A percentile compares a stretch with the other conserved stretches of the same genome.
Evolutionary conservation across 1,140 invertebrate genomes (phyloP).

Genomic region (Drosophila jambulina): DNA sequence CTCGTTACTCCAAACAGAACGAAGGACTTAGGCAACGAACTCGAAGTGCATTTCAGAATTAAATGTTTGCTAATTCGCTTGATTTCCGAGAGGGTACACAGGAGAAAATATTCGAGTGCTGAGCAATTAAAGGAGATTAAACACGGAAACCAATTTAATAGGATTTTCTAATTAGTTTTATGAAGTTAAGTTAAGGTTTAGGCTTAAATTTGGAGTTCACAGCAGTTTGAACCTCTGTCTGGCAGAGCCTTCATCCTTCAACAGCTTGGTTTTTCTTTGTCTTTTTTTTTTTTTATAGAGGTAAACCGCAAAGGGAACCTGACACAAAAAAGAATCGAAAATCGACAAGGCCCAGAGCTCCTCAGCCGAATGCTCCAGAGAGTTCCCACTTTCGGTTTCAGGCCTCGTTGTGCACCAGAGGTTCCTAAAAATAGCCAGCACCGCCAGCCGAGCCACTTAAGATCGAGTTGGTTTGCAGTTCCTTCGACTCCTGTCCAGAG

Average conservation of each 20-base stretch:
- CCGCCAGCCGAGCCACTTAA: conserved; percentile 54
- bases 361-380: conserved; percentile 61
- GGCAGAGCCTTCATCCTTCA: conserved; percentile 8
- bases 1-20: conserved; percentile 39
- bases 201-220: not conserved
- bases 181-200: not conserved
- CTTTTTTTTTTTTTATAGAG: not conserved
- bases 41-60: conserved; percentile 66
- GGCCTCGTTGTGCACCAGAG: conserved; percentile 45
- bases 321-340: conserved; percentile 21
- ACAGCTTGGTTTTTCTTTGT: not conserved
- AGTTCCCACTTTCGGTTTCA: conserved; percentile 78
- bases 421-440: conserved; percentile 71
- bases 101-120: conserved; percentile 33
- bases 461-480: conserved; percentile 15
- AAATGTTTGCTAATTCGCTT: conserved; percentile 79
- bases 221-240: not conserved
- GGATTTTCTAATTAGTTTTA: not conserved
- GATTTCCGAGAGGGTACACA: conserved; percentile 49
- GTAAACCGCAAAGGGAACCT: conserved; percentile 36
- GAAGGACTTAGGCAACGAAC: conserved; percentile 79
- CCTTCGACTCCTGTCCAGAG: conserved; percentile 16
- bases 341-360: conserved; percentile 20
- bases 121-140: conserved; percentile 5
- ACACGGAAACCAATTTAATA: not conserved